These are phyloP conservation scores for Erythrolamprus reginae DNA, from an alignment of 2,113 vertebrate species.

Conservation along the genomic window DNA sequence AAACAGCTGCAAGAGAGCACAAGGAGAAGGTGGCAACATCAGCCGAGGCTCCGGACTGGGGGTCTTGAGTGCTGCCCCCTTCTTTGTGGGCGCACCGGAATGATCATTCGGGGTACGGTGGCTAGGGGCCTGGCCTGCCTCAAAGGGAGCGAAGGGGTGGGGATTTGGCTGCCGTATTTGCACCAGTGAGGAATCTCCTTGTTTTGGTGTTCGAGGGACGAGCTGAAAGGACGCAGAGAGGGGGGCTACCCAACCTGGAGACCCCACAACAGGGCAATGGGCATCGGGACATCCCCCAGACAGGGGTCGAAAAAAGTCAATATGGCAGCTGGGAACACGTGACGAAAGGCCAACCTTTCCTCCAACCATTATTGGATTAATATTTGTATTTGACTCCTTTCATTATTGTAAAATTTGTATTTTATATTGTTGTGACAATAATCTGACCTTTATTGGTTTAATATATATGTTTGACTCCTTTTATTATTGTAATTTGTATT, in stretches of 20 bases:
- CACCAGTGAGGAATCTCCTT: not conserved
- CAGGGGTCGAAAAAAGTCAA: not conserved
- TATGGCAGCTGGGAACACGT: not conserved
- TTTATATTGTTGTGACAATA: too few relatives aligned
- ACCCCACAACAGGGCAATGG: too few relatives aligned
- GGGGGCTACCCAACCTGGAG: not conserved
- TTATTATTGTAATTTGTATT: too few relatives aligned
- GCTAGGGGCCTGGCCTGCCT: not conserved
- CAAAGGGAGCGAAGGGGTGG: not conserved
- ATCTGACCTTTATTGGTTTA: too few relatives aligned
- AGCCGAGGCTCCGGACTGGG: not conserved
- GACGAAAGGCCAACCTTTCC: too few relatives aligned
- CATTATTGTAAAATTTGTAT: too few relatives aligned
- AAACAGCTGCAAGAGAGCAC: constrained; percentile 63
- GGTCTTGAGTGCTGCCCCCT: not conserved
- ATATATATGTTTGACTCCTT: too few relatives aligned
- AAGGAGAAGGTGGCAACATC: too few relatives aligned
- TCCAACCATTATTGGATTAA: too few relatives aligned
- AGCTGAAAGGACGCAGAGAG: not conserved
- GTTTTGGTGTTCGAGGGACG: not conserved
- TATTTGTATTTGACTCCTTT: too few relatives aligned
- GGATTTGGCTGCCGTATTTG: not conserved
- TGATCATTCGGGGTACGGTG: not conserved
- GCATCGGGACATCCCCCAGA: not conserved
- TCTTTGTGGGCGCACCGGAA: too few relatives aligned